Evolutionary conservation across 2,113 vertebrate species (phyloP).

Genomic region (Zosterops pallidus): DNA sequence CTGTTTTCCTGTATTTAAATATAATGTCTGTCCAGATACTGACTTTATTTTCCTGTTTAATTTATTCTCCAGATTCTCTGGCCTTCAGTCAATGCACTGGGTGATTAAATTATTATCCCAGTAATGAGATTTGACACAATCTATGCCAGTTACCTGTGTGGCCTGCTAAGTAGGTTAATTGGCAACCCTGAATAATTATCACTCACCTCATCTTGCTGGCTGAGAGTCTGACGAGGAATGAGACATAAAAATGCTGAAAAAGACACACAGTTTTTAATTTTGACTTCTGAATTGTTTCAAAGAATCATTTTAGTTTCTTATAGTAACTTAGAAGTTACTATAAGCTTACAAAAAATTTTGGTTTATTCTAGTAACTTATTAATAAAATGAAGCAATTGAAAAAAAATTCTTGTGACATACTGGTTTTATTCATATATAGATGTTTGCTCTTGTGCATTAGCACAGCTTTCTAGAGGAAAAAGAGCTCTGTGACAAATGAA

Average conservation of each 20-base stretch:
- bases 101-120: slow-evolving; percentile 63
- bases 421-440: not conserved
- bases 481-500: not conserved
- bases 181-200: slow-evolving; percentile 50
- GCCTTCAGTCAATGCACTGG: slow-evolving; percentile 17
- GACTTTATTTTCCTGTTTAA: slow-evolving; percentile 29
- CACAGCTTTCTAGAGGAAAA: not conserved
- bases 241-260: not conserved
- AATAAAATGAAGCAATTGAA: not conserved
- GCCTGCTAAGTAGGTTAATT: slow-evolving; percentile 70
- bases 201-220: not conserved
- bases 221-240: not conserved
- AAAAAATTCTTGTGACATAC: not conserved
- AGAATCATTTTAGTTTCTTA: not conserved
- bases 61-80: slow-evolving; percentile 1
- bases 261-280: not conserved
- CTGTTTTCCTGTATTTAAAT: not conserved
- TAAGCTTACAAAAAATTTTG: too few species aligned
- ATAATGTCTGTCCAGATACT: not conserved
- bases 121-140: slow-evolving; percentile 62
- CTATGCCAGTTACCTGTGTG: slow-evolving; percentile 55
- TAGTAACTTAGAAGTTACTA: too few species aligned
- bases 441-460: not conserved
- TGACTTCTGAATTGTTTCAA: not conserved
- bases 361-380: not conserved